These are phyloP conservation scores for Bufo bufo DNA, from an alignment of 2,113 vertebrate genomes.

Conservation along the genomic window DNA sequence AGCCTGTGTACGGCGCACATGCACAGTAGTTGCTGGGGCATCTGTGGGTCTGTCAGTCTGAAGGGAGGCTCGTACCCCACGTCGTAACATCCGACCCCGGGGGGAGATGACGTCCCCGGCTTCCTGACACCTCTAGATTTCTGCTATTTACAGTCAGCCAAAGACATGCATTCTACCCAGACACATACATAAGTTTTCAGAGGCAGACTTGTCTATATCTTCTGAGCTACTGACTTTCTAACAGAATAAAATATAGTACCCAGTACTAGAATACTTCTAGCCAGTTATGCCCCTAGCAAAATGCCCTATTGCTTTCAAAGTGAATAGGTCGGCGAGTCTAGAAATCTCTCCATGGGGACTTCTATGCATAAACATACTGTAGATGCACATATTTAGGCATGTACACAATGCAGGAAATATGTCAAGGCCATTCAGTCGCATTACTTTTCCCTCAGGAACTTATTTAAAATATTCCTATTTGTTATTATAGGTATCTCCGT, in stretches of 20 bases:
- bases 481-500: slow-evolving; percentile 38
- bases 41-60: too few species aligned
- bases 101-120: too few species aligned
- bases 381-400: background rate
- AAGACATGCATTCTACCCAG: background rate
- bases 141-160: slow-evolving; percentile 9
- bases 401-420: background rate
- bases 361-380: slow-evolving; percentile 26
- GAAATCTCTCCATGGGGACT: slow-evolving; percentile 9
- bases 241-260: slow-evolving; percentile 15
- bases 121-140: too few species aligned
- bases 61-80: too few species aligned
- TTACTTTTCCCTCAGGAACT: slow-evolving; percentile 39
- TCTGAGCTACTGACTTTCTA: slow-evolving; percentile 4
- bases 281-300: slow-evolving; percentile 14
- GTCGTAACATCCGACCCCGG: too few species aligned
- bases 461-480: slow-evolving; percentile 48
- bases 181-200: slow-evolving; percentile 25
- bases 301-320: slow-evolving; percentile 3
- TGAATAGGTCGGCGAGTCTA: background rate
- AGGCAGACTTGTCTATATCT: background rate
- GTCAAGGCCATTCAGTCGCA: slow-evolving; percentile 45
- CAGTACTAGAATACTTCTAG: background rate
- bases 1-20: too few species aligned
- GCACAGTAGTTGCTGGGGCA: too few species aligned